Evolutionary conservation across 2,888 invertebrate species (phyloP).

Genomic region (Caprella mutica): DNA sequence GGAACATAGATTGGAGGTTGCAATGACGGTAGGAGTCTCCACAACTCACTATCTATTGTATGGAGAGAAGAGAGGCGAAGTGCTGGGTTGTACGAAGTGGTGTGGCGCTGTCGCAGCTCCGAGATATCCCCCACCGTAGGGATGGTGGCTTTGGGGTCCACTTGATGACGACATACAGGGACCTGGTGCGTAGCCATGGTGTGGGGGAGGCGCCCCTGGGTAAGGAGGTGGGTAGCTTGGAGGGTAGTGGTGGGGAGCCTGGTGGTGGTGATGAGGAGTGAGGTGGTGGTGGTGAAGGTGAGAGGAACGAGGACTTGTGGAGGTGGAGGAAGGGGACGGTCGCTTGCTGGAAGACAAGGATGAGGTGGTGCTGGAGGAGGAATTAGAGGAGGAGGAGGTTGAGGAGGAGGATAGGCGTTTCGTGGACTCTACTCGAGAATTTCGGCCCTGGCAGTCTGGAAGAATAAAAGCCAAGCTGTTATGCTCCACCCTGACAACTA

Average conservation of each 20-base stretch:
- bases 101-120: slow-evolving; percentile 27
- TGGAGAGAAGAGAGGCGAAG: slow-evolving; percentile 33
- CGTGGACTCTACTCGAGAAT: slow-evolving; percentile 31
- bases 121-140: slow-evolving; percentile 31
- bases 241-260: slow-evolving; percentile 16
- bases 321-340: slow-evolving; percentile 17
- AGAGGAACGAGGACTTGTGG: slow-evolving; percentile 19
- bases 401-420: slow-evolving; percentile 32
- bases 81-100: slow-evolving; percentile 29
- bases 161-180: slow-evolving; percentile 6
- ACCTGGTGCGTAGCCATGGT: slow-evolving; percentile 11
- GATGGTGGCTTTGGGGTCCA: background rate
- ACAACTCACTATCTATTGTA: slow-evolving; percentile 35
- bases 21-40: slow-evolving; percentile 18
- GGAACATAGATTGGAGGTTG: too few species aligned
- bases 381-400: slow-evolving; percentile 18
- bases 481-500: slow-evolving; percentile 20
- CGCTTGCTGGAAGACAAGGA: slow-evolving; percentile 18
- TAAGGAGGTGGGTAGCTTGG: slow-evolving; percentile 20
- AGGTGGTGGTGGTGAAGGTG: slow-evolving; percentile 18
- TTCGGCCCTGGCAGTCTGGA: slow-evolving; percentile 56
- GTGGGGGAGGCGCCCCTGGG: slow-evolving; percentile 14
- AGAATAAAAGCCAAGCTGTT: slow-evolving; percentile 45
- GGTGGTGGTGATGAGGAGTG: slow-evolving; percentile 21
- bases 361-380: slow-evolving; percentile 24